Conservation (phyloP, 2,888 invertebrate species). For the Axea sp. region DNA sequence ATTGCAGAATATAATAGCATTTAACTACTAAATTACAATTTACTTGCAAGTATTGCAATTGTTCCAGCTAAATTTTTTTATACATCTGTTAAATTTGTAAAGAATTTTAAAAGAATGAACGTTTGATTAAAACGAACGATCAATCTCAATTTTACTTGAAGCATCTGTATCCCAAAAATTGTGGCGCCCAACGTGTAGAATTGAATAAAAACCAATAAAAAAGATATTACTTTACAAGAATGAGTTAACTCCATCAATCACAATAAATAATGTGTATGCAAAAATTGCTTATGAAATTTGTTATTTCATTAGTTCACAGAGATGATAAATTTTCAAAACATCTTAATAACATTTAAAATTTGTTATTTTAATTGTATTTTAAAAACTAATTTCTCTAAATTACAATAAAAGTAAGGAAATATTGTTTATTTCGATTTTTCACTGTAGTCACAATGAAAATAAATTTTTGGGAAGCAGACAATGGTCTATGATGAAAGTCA, state of each 20-base stretch:
- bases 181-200: neutral
- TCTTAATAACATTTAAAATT: no score
- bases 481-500: slow-evolving; percentile 53
- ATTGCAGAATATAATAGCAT: neutral
- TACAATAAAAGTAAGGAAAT: no score
- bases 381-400: no score
- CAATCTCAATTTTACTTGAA: slow-evolving; percentile 29
- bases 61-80: slow-evolving; percentile 2
- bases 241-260: slow-evolving; percentile 9
- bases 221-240: slow-evolving; percentile 10
- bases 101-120: slow-evolving; percentile 11
- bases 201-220: slow-evolving; percentile 9
- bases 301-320: no score
- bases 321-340: no score
- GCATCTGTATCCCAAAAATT: slow-evolving; percentile 15
- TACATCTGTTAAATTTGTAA: neutral
- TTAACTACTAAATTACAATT: no score
- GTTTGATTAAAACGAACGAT: slow-evolving; percentile 11
- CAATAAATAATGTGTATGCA: neutral
- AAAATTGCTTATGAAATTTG: neutral
- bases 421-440: slow-evolving; percentile 13
- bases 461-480: slow-evolving; percentile 36
- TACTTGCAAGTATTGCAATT: slow-evolving; percentile 10
- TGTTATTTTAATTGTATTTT: no score
- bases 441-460: slow-evolving; percentile 10